These are phyloP conservation scores for Spinus olivaceus DNA, from an alignment of 2,797 vertebrate genomes.

Conservation along the genomic window DNA sequence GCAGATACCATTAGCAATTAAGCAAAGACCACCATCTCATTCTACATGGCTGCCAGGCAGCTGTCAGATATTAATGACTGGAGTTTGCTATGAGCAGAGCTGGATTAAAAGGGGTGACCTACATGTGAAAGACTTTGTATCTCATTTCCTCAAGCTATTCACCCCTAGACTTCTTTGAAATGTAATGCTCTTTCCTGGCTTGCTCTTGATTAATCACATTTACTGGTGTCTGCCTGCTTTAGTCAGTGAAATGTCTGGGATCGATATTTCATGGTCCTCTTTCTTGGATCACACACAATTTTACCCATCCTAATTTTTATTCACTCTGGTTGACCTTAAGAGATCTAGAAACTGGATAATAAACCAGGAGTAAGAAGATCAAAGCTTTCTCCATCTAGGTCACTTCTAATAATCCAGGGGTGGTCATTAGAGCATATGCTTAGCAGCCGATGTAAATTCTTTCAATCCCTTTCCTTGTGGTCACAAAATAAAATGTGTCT, in stretches of 20 bases:
- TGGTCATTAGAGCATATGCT: slow-evolving; percentile 30
- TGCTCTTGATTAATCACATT: background rate
- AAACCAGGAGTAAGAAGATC: slow-evolving; percentile 49
- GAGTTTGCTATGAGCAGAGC: background rate
- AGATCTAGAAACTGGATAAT: slow-evolving; percentile 41
- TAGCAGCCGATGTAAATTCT: background rate
- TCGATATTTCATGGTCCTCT: background rate
- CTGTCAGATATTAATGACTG: slow-evolving; percentile 1
- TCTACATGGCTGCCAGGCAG: background rate
- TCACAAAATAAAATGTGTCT: background rate
- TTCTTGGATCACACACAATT: background rate
- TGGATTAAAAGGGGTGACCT: slow-evolving; percentile 46
- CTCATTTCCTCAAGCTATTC: slow-evolving; percentile 35
- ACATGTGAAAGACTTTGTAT: slow-evolving; percentile 36
- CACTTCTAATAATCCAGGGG: slow-evolving; percentile 40
- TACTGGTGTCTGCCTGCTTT: background rate
- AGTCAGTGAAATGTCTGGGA: background rate
- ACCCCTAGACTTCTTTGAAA: slow-evolving; percentile 20
- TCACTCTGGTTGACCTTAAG: slow-evolving; percentile 9
- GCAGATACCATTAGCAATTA: background rate
- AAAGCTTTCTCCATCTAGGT: slow-evolving; percentile 52
- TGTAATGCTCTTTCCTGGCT: background rate
- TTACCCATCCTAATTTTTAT: background rate
- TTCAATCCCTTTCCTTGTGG: background rate
- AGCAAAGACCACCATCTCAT: background rate